Base-by-base conservation (phyloP, 2,888 invertebrate species). In the Tetragonula carbonaria region DNA sequence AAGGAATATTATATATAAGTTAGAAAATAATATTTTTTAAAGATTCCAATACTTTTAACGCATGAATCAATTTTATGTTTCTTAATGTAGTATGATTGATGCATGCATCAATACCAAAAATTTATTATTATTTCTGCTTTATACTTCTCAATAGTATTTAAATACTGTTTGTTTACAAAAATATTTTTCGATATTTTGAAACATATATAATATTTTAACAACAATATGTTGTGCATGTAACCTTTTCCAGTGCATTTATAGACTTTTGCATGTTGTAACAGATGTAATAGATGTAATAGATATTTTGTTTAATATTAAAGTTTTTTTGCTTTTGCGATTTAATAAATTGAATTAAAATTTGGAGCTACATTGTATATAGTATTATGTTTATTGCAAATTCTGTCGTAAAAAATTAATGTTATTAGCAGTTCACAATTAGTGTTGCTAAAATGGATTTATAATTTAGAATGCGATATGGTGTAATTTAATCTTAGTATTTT, bases 381-480 rank as follows among this genome's bases (percentile, higher is more conserved):
- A 82, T 55, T 82, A 50, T 74, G n/a, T 63, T 74, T 84, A 59
- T 33, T 72, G 74, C 59, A 71, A 85, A 75, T 67, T 57, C n/a
- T 72, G n/a, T 72, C 21, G 63, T 78, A 65, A n/a, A 55, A 63
- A 63, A 73, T 73, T 66, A 72, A 75, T 74, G 73, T 73, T 78
- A 50, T 66, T 84, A 77, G 51, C 62, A 66, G 23, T 76, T 76
- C 23, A 71, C n/a, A 18, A 55, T 65, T 74, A 66, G 71, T 65
- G 13, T 73, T 53, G 65, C n/a, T 79, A 62, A 79, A 68, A 51
- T 16, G 21, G 45, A 84, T 77, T 73, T 70, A 38, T 66, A 63
- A 23, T 75, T 80, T 74, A 74, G 70, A 73, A 78, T 72, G 71
- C 5, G 23, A 67, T 77, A 68, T 57, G n/a, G 50, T 74, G 45